Conservation (phyloP, 2,113 vertebrate genomes). For the Colius striatus region DNA sequence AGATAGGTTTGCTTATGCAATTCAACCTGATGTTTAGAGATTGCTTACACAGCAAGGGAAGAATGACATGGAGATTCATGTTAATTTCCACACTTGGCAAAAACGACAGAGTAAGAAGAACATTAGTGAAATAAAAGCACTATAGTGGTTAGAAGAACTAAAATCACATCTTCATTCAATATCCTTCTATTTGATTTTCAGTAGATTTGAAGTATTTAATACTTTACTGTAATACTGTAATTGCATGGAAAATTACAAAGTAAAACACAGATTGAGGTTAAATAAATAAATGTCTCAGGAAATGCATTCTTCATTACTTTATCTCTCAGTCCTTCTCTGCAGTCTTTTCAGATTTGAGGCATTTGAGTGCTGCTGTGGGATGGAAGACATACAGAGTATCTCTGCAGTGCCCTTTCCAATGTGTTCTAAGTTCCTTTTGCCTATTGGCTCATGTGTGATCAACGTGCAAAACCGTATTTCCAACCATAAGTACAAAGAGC, state of each 20-base stretch:
- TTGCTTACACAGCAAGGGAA: neutral
- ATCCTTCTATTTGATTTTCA: neutral
- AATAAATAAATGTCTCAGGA: neutral
- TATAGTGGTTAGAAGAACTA: neutral
- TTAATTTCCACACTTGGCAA: conserved; percentile 39
- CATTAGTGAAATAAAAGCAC: neutral
- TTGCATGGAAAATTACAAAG: neutral
- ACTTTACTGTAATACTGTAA: neutral
- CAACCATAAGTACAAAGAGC: neutral
- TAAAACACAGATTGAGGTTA: neutral
- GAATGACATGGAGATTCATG: neutral
- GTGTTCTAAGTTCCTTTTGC: neutral
- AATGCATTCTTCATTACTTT: neutral
- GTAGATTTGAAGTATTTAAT: conserved; percentile 3
- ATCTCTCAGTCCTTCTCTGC: neutral
- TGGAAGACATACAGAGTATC: neutral
- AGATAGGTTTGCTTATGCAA: conserved; percentile 18
- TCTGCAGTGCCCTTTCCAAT: neutral
- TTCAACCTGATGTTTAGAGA: conserved; percentile 42
- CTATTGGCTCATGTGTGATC: neutral
- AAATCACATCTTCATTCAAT: neutral
- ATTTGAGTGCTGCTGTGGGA: rapidly evolving
- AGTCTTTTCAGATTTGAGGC: neutral
- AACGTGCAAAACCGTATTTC: neutral
- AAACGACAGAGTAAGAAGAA: neutral